Evolutionary conservation across 2,888 invertebrate genomes (phyloP).

Genomic region (Drosophila nr. medialis): DNA sequence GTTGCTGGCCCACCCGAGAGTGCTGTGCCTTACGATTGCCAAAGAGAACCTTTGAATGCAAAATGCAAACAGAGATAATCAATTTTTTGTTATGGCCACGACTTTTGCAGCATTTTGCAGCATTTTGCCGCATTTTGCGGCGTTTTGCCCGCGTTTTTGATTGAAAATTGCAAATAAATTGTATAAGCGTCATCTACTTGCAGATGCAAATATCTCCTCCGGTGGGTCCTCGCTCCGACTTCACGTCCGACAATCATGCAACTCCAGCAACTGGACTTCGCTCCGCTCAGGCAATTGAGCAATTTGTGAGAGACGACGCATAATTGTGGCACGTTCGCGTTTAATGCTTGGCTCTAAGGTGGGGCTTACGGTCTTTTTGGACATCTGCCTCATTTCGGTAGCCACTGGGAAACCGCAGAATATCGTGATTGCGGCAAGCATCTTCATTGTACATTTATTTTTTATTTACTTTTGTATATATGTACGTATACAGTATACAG

Average conservation of each 20-base stretch:
- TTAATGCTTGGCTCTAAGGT: slow-evolving; percentile 70
- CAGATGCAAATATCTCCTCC: slow-evolving; percentile 65
- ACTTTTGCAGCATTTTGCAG: slow-evolving; percentile 63
- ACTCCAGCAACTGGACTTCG: neutral
- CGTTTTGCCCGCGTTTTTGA: slow-evolving; percentile 69
- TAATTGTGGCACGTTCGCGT: slow-evolving; percentile 77
- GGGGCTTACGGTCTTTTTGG: slow-evolving; percentile 50
- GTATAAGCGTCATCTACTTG: slow-evolving; percentile 72
- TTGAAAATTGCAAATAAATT: slow-evolving; percentile 81
- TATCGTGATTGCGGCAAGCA: slow-evolving; percentile 58
- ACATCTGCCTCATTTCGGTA: slow-evolving; percentile 62
- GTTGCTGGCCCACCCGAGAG: slow-evolving; percentile 41
- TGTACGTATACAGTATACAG: neutral
- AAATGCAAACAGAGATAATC: slow-evolving; percentile 59
- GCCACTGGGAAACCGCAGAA: slow-evolving; percentile 57
- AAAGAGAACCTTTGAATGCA: slow-evolving; percentile 31
- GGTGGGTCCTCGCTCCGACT: slow-evolving; percentile 52
- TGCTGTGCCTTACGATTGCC: slow-evolving; percentile 1
- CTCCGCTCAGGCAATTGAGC: slow-evolving; percentile 65
- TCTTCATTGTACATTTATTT: slow-evolving; percentile 19
- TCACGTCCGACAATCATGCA: slow-evolving; percentile 8
- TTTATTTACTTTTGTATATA: slow-evolving; percentile 46
- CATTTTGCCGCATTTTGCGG: slow-evolving; percentile 53
- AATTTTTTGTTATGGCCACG: slow-evolving; percentile 70
- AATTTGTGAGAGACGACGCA: slow-evolving; percentile 68